A percentile compares a stretch with the other conserved stretches of the same genome.
Evolutionary conservation across 2,113 vertebrate species (phyloP).

Genomic region (Leucopsar rothschildi): DNA sequence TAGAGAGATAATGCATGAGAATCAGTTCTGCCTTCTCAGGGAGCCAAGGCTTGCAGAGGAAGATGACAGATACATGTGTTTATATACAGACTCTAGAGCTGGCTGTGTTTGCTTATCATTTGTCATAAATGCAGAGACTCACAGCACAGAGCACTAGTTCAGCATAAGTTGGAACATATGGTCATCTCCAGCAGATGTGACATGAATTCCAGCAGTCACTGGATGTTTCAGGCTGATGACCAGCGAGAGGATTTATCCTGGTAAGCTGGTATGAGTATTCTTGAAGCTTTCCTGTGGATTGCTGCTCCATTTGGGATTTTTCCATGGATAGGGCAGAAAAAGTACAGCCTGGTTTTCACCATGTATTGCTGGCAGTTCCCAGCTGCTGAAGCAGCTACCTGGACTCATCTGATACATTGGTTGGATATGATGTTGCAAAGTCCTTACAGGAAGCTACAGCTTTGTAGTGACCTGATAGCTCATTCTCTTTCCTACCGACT

Average conservation of each 20-base stretch:
- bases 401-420: background rate
- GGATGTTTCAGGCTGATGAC: background rate
- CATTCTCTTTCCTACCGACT: background rate
- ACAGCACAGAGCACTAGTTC: background rate
- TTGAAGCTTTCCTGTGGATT: background rate
- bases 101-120: background rate
- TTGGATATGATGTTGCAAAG: background rate
- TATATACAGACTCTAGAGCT: background rate
- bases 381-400: background rate
- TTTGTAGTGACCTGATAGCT: background rate
- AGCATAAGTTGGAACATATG: background rate
- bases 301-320: background rate
- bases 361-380: background rate
- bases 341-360: background rate
- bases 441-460: background rate
- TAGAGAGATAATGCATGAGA: background rate
- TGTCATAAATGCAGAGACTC: background rate
- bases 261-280: background rate
- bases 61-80: constrained; percentile 28
- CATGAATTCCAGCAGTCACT: background rate
- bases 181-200: background rate
- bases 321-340: background rate
- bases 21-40: background rate
- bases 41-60: background rate
- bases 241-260: background rate